A percentile compares a stretch with the other conserved stretches of the same genome.
Conservation (phyloP, 1,140 invertebrate species). For the Trichogramma pretiosum region DNA sequence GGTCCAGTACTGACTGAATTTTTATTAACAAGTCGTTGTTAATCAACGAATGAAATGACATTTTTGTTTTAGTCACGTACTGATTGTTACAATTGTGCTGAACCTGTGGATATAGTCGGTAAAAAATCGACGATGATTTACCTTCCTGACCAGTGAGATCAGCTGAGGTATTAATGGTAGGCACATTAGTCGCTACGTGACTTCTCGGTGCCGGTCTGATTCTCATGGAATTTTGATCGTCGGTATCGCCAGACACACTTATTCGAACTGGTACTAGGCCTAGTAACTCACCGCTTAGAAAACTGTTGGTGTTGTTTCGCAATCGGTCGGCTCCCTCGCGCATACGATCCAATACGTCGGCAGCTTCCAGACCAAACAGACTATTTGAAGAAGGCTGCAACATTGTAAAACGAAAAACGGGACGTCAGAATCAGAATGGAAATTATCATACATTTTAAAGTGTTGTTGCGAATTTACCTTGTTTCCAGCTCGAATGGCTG, state of each 20-base stretch:
- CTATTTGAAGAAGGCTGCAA: slow-evolving; percentile 37
- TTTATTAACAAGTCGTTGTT: background rate
- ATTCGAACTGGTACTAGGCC: slow-evolving; percentile 45
- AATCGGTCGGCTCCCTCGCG: slow-evolving; percentile 60
- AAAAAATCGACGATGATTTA: too few species aligned
- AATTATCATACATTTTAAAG: background rate
- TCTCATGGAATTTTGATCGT: slow-evolving; percentile 38
- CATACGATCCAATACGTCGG: slow-evolving; percentile 56
- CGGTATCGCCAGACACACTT: slow-evolving; percentile 43
- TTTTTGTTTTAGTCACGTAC: too few species aligned
- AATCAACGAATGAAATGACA: background rate
- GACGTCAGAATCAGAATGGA: too few species aligned
- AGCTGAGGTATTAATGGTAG: too few species aligned
- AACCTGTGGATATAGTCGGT: too few species aligned
- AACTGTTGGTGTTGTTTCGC: slow-evolving; percentile 70
- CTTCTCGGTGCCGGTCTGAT: slow-evolving; percentile 36
- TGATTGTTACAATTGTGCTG: too few species aligned
- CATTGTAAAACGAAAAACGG: too few species aligned
- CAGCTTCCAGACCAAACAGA: slow-evolving; percentile 45
- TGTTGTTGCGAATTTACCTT: slow-evolving; percentile 31
- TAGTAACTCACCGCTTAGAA: slow-evolving; percentile 60
- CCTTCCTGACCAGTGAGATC: too few species aligned
- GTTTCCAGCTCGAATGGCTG: slow-evolving; percentile 38
- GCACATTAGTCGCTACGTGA: background rate
- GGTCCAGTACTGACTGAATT: too few species aligned